phyloP scores from a whole-genome alignment of 2,113 vertebrate genomes.

The Tonatia bakeri region DNA sequence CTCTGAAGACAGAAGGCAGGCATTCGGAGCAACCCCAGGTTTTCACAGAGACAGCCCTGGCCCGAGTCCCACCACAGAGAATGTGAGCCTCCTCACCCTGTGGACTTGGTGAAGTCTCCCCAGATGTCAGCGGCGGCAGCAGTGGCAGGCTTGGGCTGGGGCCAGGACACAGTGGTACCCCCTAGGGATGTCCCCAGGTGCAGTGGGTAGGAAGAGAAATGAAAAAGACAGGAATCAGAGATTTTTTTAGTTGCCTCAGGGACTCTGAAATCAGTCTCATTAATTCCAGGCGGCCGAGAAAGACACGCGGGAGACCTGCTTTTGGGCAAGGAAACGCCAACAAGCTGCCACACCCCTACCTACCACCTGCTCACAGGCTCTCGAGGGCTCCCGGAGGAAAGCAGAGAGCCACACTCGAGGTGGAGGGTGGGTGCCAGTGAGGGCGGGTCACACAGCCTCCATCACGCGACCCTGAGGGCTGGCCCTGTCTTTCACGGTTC shows the following conservation, averaged over 20 bases:
- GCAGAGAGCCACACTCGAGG: neutral
- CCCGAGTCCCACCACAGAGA: neutral
- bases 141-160: conserved; percentile 67
- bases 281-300: neutral
- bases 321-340: neutral
- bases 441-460: accelerated
- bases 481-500: neutral
- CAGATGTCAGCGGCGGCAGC: conserved; percentile 83
- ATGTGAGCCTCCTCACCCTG: conserved; percentile 83
- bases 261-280: neutral
- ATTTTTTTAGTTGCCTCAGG: neutral
- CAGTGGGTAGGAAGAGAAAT: neutral
- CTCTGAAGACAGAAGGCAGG: neutral
- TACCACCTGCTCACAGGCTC: neutral
- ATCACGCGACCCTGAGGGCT: neutral
- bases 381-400: neutral
- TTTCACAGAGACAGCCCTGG: neutral
- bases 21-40: accelerated
- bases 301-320: neutral
- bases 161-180: conserved; percentile 75
- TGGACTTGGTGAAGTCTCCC: conserved; percentile 94
- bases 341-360: neutral
- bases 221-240: conserved; percentile 36
- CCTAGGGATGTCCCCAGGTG: neutral
- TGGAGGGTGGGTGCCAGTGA: neutral